Conservation (phyloP, 2,888 invertebrate species). For the Dromius quadrimaculatus region DNA sequence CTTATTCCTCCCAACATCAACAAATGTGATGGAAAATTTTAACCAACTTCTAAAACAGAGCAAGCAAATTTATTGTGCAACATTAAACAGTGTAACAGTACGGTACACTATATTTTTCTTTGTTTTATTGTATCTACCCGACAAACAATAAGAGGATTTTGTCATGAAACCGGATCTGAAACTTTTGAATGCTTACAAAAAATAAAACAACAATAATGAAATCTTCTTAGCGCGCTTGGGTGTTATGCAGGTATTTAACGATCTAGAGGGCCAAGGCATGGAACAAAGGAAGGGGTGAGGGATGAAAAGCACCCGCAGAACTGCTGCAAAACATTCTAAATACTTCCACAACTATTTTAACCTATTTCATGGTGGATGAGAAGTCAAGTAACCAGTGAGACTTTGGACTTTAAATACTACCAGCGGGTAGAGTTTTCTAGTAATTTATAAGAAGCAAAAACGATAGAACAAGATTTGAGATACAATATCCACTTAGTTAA, state of each 20-base stretch:
- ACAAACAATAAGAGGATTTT: constrained; percentile 22
- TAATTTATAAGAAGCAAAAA: too few relatives aligned
- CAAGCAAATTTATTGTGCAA: too few relatives aligned
- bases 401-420: too few relatives aligned
- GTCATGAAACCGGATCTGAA: constrained; percentile 29
- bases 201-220: constrained; percentile 27
- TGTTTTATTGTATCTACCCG: constrained; percentile 26
- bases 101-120: neutral
- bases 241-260: constrained; percentile 43
- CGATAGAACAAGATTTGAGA: too few relatives aligned
- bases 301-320: constrained; percentile 1
- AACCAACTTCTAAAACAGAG: too few relatives aligned
- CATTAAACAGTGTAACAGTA: constrained; percentile 9
- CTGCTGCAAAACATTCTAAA: constrained; percentile 52
- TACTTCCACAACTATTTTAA: constrained; percentile 60
- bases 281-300: too few relatives aligned
- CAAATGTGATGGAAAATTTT: too few relatives aligned
- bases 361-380: constrained; percentile 59
- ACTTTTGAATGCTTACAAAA: constrained; percentile 12
- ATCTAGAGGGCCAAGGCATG: neutral
- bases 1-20: too few relatives aligned
- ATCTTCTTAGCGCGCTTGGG: constrained; percentile 27
- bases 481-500: too few relatives aligned
- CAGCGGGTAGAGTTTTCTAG: too few relatives aligned
- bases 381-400: too few relatives aligned